phyloP scores from a whole-genome alignment of 2,797 vertebrate species.

The Ibycter americanus region DNA sequence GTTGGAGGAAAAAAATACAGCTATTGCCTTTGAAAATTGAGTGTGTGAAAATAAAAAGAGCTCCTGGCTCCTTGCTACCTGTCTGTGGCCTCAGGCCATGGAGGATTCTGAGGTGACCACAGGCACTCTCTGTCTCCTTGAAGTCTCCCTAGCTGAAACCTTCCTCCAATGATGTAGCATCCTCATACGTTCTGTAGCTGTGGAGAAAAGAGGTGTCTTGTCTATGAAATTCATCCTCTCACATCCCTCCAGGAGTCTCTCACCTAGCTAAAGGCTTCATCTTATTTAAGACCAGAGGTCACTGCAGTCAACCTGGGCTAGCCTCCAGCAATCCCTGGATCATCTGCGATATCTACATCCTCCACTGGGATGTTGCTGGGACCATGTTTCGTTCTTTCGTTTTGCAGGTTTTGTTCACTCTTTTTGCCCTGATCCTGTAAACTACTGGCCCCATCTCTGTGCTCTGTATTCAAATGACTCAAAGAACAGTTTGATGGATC shows the following conservation, averaged over 20 bases:
- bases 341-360: background rate
- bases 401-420: background rate
- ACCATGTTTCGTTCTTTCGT: background rate
- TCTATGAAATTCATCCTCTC: background rate
- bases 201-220: background rate
- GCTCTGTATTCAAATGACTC: background rate
- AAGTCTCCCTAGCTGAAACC: background rate
- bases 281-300: background rate
- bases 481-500: background rate
- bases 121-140: background rate
- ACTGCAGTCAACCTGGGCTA: background rate
- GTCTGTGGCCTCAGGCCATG: background rate
- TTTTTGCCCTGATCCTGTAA: background rate
- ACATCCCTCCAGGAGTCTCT: background rate
- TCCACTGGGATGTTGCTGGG: background rate
- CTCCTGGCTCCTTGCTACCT: background rate
- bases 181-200: background rate
- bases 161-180: accelerated
- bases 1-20: background rate
- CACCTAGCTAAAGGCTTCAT: background rate
- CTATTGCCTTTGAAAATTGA: background rate
- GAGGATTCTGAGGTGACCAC: background rate
- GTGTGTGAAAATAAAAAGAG: background rate
- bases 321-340: background rate
- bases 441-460: background rate